Evolutionary conservation across 2,797 vertebrate species (phyloP).

Genomic region (Pteropus rufus): DNA sequence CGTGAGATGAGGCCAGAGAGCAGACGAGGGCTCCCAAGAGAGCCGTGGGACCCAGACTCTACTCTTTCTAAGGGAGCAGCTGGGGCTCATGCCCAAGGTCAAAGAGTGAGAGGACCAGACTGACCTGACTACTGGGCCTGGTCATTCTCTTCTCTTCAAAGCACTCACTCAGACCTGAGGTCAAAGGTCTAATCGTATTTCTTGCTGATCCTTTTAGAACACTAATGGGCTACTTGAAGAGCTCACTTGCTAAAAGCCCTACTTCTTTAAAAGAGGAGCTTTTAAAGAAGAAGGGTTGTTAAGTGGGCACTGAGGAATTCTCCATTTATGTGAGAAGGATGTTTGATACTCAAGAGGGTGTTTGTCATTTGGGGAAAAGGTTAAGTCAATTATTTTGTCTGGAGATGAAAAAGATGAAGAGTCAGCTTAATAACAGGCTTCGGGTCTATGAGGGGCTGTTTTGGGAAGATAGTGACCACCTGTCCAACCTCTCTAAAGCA

Average conservation of each 20-base stretch:
- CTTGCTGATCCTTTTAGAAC: constrained; percentile 31
- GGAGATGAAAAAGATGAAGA: constrained; percentile 56
- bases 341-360: constrained; percentile 60
- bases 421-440: constrained; percentile 43
- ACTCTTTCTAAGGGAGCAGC: background rate
- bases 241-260: constrained; percentile 41
- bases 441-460: background rate
- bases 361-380: constrained; percentile 52
- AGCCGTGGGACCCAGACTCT: background rate
- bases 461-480: constrained; percentile 35
- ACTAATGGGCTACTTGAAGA: constrained; percentile 53
- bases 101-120: background rate
- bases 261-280: constrained; percentile 27
- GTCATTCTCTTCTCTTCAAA: constrained; percentile 17
- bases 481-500: background rate
- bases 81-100: background rate
- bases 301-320: constrained; percentile 55
- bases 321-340: constrained; percentile 35
- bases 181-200: constrained; percentile 55
- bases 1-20: background rate
- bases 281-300: constrained; percentile 30
- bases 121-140: background rate
- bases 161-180: background rate
- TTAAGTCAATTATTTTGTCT: constrained; percentile 70
- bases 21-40: background rate